Evolutionary conservation across 2,888 invertebrate species (phyloP).

Genomic region (Microdon myrmicae): DNA sequence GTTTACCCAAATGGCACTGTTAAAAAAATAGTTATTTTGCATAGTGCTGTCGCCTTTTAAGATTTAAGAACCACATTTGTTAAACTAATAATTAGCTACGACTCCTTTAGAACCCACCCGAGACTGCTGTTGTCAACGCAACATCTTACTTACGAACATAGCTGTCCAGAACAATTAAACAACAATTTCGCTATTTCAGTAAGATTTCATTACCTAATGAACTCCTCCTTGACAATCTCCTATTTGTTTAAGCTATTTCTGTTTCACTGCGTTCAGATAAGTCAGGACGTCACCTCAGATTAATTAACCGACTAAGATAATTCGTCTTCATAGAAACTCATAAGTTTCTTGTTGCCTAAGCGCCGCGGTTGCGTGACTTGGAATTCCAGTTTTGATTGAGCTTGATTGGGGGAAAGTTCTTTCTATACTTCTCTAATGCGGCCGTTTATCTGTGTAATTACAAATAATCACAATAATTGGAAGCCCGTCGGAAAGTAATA

Average conservation of each 20-base stretch:
- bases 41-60: too few species aligned
- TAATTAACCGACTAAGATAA: slow-evolving; percentile 16
- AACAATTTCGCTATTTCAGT: slow-evolving; percentile 24
- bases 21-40: too few species aligned
- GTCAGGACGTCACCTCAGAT: neutral
- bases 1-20: too few species aligned
- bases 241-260: slow-evolving; percentile 23
- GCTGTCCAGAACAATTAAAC: slow-evolving; percentile 17
- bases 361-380: slow-evolving; percentile 31
- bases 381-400: slow-evolving; percentile 21
- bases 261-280: neutral
- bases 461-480: slow-evolving; percentile 37
- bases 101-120: too few species aligned
- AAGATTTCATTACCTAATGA: slow-evolving; percentile 22
- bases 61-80: too few species aligned
- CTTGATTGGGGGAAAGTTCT: slow-evolving; percentile 25
- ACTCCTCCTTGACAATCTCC: slow-evolving; percentile 16
- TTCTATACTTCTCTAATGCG: slow-evolving; percentile 10
- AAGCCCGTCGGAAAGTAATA: neutral
- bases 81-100: too few species aligned
- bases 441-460: slow-evolving; percentile 27
- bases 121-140: too few species aligned
- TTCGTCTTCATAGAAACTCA: slow-evolving; percentile 25
- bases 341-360: slow-evolving; percentile 27
- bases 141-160: too few species aligned